These are phyloP conservation scores for Dicrostonyx torquatus DNA, from an alignment of 2,797 vertebrate genomes.

Conservation along the genomic window DNA sequence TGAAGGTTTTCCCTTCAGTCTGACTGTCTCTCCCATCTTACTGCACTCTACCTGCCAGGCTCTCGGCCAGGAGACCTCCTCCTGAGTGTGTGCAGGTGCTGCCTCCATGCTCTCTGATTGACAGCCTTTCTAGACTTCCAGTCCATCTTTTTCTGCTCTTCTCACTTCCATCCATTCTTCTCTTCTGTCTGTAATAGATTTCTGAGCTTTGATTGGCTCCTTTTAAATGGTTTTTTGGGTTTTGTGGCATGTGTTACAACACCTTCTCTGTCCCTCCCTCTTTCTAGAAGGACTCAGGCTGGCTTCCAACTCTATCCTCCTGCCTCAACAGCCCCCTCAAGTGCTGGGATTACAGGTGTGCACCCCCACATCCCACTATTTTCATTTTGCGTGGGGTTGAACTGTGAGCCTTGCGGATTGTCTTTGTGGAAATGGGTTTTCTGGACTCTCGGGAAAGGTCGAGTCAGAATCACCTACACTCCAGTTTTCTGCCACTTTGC, in stretches of 20 bases:
- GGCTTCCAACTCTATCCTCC: not conserved
- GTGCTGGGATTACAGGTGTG: not conserved
- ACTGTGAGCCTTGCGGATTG: not conserved
- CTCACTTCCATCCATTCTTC: no score
- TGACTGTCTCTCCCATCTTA: not conserved
- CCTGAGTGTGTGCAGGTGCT: not conserved
- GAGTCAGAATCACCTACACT: not conserved
- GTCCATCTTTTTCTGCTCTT: not conserved
- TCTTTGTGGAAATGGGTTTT: not conserved
- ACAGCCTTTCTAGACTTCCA: not conserved
- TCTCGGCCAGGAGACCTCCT: not conserved
- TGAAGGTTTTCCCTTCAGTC: not conserved
- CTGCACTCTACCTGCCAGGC: not conserved
- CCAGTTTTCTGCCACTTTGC: not conserved
- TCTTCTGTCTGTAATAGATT: not conserved
- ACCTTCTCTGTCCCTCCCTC: not conserved
- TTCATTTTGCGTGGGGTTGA: not conserved
- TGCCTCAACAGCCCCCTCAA: not conserved
- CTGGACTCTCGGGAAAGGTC: not conserved
- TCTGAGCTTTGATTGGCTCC: not conserved
- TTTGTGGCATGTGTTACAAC: not conserved
- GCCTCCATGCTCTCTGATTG: not conserved
- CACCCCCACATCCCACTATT: not conserved
- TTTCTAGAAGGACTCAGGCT: not conserved
- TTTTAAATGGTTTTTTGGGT: not conserved